Base-by-base conservation (phyloP, 2,888 invertebrate genomes). In the Stenoptilia bipunctidactyla region DNA sequence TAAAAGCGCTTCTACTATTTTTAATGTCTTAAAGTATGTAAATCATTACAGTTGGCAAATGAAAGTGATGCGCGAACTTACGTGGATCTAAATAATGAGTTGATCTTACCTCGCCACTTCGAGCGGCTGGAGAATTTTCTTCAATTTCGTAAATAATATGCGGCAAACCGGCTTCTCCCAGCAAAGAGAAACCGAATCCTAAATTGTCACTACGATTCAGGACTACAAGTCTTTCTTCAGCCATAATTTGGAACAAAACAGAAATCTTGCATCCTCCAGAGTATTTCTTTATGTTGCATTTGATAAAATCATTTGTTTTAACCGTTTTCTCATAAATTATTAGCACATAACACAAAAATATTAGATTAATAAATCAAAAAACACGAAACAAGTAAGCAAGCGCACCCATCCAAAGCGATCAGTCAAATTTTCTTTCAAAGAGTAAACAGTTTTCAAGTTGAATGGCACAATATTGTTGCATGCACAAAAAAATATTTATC, bases 131-230 rank as follows among this genome's bases (percentile, higher is more conserved):
- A 59, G 95, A 96, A 84, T 95, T 93, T 79, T 94, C 94, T 69
- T 94, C 89, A 70, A 96, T 94, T 85, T 94, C 92, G 86, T 94
- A 95, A 77, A 96, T 94, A 74, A 96, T 93, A 72, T 94, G 95
- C 69, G 95, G 95, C 80, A 94, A 89, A 75, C 94, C 94, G 68
- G 93, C 93, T 82, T 93, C 92, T 55, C 94, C 94, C 67, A 95
- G 88, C 64, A 96, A 86, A 61, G 94, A 94, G 87, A 96, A 95
- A 63, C 96, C 96, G 73, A 94, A 92, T 70, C 95, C 94, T 77
- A 90, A 88, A 85, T 90, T 90, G 86, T 93, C 93, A 88, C 90
- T 92, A 73, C 92, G 90, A 85, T 90, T 92, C 83, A 94, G 87
- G 83, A 92, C 92, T 86, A 94, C 93, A 86, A 91, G 89, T 86